A percentile compares a stretch with the other conserved stretches of the same genome.
Evolutionary conservation across 2,113 vertebrate genomes (phyloP).

Genomic region (Azemiops feae): DNA sequence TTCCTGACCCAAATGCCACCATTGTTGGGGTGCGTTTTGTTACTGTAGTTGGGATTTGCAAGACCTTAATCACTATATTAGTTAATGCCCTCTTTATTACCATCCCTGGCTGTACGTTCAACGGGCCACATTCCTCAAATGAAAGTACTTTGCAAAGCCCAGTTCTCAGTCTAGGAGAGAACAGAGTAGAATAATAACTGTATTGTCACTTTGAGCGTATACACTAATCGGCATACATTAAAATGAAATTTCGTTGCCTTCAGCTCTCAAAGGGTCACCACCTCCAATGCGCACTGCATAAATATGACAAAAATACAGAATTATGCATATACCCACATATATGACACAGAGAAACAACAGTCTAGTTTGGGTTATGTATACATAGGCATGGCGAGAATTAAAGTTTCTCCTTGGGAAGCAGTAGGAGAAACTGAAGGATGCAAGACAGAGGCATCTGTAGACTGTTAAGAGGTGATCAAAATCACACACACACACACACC

Average conservation of each 20-base stretch:
- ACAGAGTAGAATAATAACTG: too few species aligned
- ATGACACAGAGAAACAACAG: too few species aligned
- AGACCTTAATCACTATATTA: slow-evolving; percentile 52
- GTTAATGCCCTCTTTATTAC: slow-evolving; percentile 59
- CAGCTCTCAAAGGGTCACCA: too few species aligned
- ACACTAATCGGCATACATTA: too few species aligned
- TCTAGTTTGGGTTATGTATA: too few species aligned
- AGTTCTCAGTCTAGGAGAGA: slow-evolving; percentile 35
- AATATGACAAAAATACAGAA: too few species aligned
- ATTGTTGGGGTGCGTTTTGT: slow-evolving; percentile 38
- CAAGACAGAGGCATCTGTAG: background rate
- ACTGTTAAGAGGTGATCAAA: background rate
- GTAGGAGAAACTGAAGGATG: background rate
- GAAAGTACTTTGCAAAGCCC: slow-evolving; percentile 49
- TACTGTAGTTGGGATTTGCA: slow-evolving; percentile 26
- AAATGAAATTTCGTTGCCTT: too few species aligned
- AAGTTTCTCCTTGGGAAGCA: slow-evolving; percentile 8
- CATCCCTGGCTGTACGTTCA: slow-evolving; percentile 22
- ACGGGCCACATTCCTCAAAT: slow-evolving; percentile 39
- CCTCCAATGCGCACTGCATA: too few species aligned
- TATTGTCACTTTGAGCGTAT: too few species aligned
- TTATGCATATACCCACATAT: too few species aligned
- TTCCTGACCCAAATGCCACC: background rate
- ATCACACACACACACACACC: too few species aligned
- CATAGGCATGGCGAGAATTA: background rate